Evolutionary conservation across 2,888 invertebrate species (phyloP).

Genomic region (Tachina fera): DNA sequence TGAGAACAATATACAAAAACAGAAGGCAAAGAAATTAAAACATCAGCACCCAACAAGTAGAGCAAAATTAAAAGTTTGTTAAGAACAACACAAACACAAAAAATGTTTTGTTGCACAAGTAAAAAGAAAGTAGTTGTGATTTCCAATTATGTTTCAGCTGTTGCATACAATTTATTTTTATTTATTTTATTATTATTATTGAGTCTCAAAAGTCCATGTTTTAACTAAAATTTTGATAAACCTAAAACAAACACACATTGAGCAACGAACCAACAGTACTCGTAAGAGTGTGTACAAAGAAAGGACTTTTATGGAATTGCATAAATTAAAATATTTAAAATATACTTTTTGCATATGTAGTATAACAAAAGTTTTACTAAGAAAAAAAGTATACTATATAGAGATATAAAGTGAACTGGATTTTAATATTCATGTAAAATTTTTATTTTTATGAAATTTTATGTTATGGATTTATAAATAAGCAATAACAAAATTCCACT

Average conservation of each 20-base stretch:
- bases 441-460: background rate
- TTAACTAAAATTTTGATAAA: constrained; percentile 42
- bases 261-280: background rate
- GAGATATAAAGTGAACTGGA: background rate
- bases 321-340: constrained; percentile 37
- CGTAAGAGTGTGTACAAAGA: background rate
- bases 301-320: constrained; percentile 9
- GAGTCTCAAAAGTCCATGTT: constrained; percentile 57
- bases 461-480: constrained; percentile 11
- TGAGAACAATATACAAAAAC: constrained; percentile 5
- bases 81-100: constrained; percentile 32
- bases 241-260: background rate
- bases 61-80: constrained; percentile 15
- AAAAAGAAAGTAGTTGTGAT: constrained; percentile 50
- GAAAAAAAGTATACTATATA: background rate
- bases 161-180: constrained; percentile 65
- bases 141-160: constrained; percentile 68
- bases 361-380: constrained; percentile 15
- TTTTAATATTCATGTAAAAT: constrained; percentile 26
- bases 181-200: constrained; percentile 67
- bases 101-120: background rate
- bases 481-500: background rate
- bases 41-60: background rate
- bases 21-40: constrained; percentile 11
- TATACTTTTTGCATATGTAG: constrained; percentile 1